Evolutionary conservation across 2,888 invertebrate genomes (phyloP), one percentile per base, ranked within the genome.

Genomic region (Epistrophe eligans): DNA sequence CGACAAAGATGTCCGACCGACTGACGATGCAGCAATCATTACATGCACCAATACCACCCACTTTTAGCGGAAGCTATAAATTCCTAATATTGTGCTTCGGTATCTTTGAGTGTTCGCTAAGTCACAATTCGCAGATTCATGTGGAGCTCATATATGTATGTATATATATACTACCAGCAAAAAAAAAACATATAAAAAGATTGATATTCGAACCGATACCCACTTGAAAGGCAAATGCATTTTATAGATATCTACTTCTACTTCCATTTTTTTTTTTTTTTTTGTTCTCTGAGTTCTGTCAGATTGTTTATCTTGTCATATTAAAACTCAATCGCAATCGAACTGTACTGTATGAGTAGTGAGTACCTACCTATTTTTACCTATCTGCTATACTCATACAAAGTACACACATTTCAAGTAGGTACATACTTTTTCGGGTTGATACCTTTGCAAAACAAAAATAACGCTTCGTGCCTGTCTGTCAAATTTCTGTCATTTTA

Each of bases 31-130:
- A 66, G n/a, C 48, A 66, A 55, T 70, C 35, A 67, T 50, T 10
- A 17, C 19, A 11, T 40, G 17, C 6, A 17, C 1, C 45, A 48
- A 67, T 72, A 40, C 72, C 84, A 73, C 81, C 81, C 77, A 85
- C 84, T 85, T 62, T 70, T 57, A 77, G 67, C 81, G 81, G 84
- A 81, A 85, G 77, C 77, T 85, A 85, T 77, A 85, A 80, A 81
- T 85, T 81, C 77, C 55, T 77, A 62, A 77, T 77, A 57, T 57
- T 74, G 7, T 13, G 13, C 28, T 67, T 50, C 58, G 55, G 15
- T 28, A 58, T 74, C 66, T 70, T 73, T 60, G 71, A 76, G 19
- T 55, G 74, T 62, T 60, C 24, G 28, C 45, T n/a, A 15, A 55
- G 70, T 40, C 40, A 35, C 35, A 35, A 9, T 35, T 38, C 38